Conservation (phyloP, 2,888 invertebrate genomes). For the Empis stercorea region DNA sequence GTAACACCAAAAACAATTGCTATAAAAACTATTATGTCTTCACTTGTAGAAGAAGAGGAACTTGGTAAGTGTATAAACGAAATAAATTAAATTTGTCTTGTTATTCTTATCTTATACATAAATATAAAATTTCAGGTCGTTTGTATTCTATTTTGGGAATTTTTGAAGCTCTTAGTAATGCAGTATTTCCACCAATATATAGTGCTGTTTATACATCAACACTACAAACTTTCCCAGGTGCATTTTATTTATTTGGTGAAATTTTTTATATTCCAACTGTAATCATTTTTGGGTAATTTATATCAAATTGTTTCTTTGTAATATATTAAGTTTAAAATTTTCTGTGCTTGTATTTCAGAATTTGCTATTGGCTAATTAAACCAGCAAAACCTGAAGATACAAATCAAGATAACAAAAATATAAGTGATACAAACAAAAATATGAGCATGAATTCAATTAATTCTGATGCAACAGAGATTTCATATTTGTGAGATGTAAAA, state of each 20-base stretch:
- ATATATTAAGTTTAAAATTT: too few relatives aligned
- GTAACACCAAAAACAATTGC: conserved; percentile 30
- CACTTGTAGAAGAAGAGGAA: conserved; percentile 31
- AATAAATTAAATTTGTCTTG: too few relatives aligned
- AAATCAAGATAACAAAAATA: too few relatives aligned
- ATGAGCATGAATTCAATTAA: too few relatives aligned
- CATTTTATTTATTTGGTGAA: conserved; percentile 32
- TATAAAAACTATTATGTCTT: conserved; percentile 32
- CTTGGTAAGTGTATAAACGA: conserved; percentile 22
- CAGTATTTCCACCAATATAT: conserved; percentile 32
- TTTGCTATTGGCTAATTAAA: too few relatives aligned
- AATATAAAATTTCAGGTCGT: conserved; percentile 13
- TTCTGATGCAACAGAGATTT: too few relatives aligned
- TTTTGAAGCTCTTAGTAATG: conserved; percentile 30
- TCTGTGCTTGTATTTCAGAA: too few relatives aligned
- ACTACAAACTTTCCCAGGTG: conserved; percentile 31
- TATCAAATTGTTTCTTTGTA: too few relatives aligned
- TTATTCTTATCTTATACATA: too few relatives aligned
- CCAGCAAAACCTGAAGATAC: too few relatives aligned
- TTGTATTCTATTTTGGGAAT: conserved; percentile 29
- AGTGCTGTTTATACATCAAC: conserved; percentile 27
- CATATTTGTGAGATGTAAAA: too few relatives aligned
- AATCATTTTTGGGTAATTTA: conserved; percentile 30
- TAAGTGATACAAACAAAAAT: too few relatives aligned
- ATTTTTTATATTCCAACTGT: conserved; percentile 31